Evolutionary conservation across 2,888 invertebrate genomes (phyloP).

Genomic region (Thera britannica): DNA sequence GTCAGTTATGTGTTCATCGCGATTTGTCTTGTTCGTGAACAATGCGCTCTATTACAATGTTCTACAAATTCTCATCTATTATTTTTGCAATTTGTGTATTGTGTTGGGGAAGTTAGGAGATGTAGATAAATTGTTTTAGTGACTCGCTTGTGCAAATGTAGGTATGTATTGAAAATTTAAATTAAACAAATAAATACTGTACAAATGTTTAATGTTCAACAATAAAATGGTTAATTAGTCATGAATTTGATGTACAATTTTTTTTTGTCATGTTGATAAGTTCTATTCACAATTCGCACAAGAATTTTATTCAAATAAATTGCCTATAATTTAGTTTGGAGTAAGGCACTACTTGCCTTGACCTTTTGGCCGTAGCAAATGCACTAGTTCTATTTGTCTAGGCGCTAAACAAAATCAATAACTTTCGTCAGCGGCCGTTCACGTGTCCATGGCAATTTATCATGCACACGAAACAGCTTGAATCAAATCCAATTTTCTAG

Average conservation of each 20-base stretch:
- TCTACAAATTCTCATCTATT: constrained; percentile 27
- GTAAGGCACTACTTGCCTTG: constrained; percentile 52
- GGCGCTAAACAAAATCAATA: constrained; percentile 55
- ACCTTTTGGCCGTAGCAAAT: constrained; percentile 54
- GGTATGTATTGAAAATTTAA: neutral
- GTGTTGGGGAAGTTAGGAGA: constrained; percentile 32
- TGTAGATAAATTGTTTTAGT: constrained; percentile 8
- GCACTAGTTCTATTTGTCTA: constrained; percentile 55
- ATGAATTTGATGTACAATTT: neutral
- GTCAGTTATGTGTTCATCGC: constrained; percentile 33
- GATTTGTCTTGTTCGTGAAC: constrained; percentile 33
- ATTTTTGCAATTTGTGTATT: constrained; percentile 20
- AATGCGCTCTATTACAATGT: constrained; percentile 26
- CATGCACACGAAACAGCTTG: constrained; percentile 15
- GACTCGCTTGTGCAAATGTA: neutral
- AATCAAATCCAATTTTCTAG: constrained; percentile 11
- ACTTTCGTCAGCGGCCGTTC: constrained; percentile 47
- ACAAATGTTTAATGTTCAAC: neutral
- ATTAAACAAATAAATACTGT: neutral
- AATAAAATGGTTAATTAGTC: neutral
- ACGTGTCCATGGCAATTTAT: constrained; percentile 19
- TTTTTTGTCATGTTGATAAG: neutral
- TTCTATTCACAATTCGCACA: neutral
- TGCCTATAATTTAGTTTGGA: constrained; percentile 27
- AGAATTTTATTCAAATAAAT: neutral